phyloP scores from a whole-genome alignment of 2,113 vertebrate genomes.

The Orcinus orca region DNA sequence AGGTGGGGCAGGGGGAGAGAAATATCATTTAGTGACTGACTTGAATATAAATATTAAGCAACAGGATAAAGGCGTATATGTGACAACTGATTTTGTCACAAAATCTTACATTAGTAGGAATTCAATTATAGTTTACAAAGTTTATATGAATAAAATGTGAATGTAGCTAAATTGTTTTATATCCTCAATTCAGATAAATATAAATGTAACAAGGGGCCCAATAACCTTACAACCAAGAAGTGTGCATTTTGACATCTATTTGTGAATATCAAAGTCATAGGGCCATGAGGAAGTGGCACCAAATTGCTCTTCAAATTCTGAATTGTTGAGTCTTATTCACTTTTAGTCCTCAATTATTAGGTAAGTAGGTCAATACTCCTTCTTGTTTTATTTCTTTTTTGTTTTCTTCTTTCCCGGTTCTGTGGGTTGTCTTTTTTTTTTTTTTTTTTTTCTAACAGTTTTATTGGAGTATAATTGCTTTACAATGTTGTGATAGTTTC shows the following conservation, averaged over 20 bases:
- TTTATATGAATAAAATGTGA: background rate
- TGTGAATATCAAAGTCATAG: background rate
- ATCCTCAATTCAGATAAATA: background rate
- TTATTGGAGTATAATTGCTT: too few species aligned
- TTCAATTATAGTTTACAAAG: slow-evolving; percentile 49
- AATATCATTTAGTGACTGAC: background rate
- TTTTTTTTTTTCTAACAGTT: too few species aligned
- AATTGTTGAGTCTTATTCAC: background rate
- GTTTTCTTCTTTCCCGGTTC: too few species aligned
- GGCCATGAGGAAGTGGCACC: background rate
- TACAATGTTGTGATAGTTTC: too few species aligned
- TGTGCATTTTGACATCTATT: background rate
- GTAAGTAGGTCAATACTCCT: background rate
- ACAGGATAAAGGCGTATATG: background rate
- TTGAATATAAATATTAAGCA: background rate
- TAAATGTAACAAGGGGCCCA: background rate
- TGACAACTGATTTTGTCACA: slow-evolving; percentile 54
- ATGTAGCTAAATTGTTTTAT: background rate
- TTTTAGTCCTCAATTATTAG: background rate
- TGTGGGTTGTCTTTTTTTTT: too few species aligned
- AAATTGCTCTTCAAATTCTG: background rate
- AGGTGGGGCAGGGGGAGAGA: background rate
- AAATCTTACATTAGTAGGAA: slow-evolving; percentile 36
- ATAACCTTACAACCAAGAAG: background rate
- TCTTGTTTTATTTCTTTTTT: too few species aligned